Conservation (phyloP, 2,113 vertebrate genomes). For the Pangasianodon gigas region DNA sequence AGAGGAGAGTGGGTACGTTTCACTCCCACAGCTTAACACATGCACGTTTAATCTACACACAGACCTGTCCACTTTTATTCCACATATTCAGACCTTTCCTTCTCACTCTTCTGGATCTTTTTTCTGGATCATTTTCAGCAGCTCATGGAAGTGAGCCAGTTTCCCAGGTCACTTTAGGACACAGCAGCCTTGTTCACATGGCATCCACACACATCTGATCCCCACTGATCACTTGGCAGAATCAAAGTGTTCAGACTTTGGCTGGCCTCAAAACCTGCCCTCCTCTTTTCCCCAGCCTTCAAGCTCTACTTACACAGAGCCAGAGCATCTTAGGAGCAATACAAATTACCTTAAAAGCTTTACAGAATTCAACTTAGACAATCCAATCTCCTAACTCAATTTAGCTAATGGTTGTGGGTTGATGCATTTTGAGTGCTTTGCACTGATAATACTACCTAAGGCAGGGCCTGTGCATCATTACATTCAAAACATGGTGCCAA, state of each 20-base stretch:
- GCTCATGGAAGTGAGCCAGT: not conserved
- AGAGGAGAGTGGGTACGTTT: slow-evolving; percentile 77
- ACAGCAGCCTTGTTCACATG: slow-evolving; percentile 3
- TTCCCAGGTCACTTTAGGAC: slow-evolving; percentile 12
- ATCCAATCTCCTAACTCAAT: slow-evolving; percentile 27
- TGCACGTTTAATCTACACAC: not conserved
- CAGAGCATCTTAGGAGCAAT: not conserved
- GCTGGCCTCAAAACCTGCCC: not conserved
- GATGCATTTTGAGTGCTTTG: slow-evolving; percentile 13
- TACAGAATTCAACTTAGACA: not conserved
- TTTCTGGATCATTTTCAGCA: not conserved
- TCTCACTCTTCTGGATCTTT: not conserved
- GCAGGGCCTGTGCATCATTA: not conserved
- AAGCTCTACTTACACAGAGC: not conserved
- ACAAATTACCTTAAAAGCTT: slow-evolving; percentile 45
- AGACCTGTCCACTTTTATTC: too few species aligned
- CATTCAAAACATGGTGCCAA: not conserved
- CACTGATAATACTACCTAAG: not conserved
- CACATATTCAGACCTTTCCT: not conserved
- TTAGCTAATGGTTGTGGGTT: slow-evolving; percentile 34
- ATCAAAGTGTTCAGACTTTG: slow-evolving; percentile 9
- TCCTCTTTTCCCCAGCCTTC: not conserved
- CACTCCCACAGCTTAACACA: not conserved
- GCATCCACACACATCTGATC: slow-evolving; percentile 6
- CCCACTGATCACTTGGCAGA: slow-evolving; percentile 16